These are phyloP conservation scores for Ichneumoninae sp. DNA, from an alignment of 2,888 invertebrate genomes.

Conservation along the genomic window DNA sequence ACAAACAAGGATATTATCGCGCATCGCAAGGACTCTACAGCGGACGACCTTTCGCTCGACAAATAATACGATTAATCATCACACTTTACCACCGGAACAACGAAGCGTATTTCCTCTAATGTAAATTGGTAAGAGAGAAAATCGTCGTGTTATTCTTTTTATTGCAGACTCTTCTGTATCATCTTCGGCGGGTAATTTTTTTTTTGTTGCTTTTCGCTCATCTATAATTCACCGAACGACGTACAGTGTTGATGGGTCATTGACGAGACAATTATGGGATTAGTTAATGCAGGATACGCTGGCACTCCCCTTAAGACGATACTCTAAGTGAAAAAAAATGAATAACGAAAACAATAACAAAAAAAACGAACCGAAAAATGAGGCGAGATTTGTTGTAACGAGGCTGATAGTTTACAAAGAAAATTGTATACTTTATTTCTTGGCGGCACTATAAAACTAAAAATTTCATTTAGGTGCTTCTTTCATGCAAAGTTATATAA, in stretches of 20 bases:
- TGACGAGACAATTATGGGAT: constrained; percentile 16
- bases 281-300: background rate
- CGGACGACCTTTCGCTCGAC: constrained; percentile 31
- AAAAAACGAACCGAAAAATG: constrained; percentile 51
- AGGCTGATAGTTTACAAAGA: constrained; percentile 72
- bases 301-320: constrained; percentile 6
- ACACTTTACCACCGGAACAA: constrained; percentile 34
- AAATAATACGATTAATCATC: constrained; percentile 35
- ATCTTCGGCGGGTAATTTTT: background rate
- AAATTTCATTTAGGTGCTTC: constrained; percentile 74
- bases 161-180: background rate
- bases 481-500: constrained; percentile 78
- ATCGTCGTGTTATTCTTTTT: constrained; percentile 47
- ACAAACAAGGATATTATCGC: constrained; percentile 72
- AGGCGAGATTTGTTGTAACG: constrained; percentile 28
- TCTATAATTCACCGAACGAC: background rate
- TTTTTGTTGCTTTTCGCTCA: background rate
- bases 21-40: constrained; percentile 70
- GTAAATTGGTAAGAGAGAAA: constrained; percentile 61
- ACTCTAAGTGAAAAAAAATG: background rate
- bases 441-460: constrained; percentile 80
- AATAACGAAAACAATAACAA: constrained; percentile 21
- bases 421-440: constrained; percentile 78
- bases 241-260: constrained; percentile 4
- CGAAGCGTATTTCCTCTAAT: constrained; percentile 41